Base-by-base conservation (phyloP, 2,113 vertebrate species). In the Daphoenositta chrysoptera region DNA sequence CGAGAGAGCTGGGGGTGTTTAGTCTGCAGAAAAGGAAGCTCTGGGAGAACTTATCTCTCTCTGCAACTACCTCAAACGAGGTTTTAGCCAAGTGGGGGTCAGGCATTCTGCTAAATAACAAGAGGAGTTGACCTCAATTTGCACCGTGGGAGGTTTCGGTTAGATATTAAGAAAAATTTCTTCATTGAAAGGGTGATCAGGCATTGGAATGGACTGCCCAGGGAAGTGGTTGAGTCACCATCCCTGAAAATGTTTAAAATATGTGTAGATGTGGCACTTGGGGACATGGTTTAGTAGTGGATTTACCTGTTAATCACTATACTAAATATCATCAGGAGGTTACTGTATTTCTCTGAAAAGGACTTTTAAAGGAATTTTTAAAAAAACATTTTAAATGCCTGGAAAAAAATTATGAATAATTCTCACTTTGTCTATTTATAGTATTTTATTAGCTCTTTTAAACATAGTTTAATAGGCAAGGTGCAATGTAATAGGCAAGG, bases 161-260 rank as follows among this genome's bases (percentile, higher is more conserved):
- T 31, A 31, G 20, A 15, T 61, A 60, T 37, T 24, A 44, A 47
- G 61, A 68, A 27, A 56, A 56, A 56, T 33, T 42, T 61, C 27
- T 61, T 37, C 27, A 21, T 15, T 0, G 0, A 47, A 33, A 68
- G 23, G 4, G 13, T 61, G 27, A 14, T 48, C 31, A 48, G 2
- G 19, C 4, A n/a, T 20, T 22, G n/a, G 28, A 45, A 53, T 50
- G 15, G 23, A 37, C 24, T 26, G 19, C 27, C 47, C 23, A 48
- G 15, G 18, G 68, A 37, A 61, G 15, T 17, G 5, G 10, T 12
- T 22, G 40, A 35, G 22, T n/a, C 35, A 68, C 15, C 9, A 56
- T 26, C 27, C 11, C 31, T 13, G 35, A 23, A 81, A 23, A 7
- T 39, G 26, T 57, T 77, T 57, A 26, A 77, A 50, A 57, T 50